Percentiles rank a stretch among this genome's conserved stretches.
These are phyloP conservation scores for Tupaia tana DNA, from an alignment of 2,113 vertebrate genomes.

Conservation along the genomic window DNA sequence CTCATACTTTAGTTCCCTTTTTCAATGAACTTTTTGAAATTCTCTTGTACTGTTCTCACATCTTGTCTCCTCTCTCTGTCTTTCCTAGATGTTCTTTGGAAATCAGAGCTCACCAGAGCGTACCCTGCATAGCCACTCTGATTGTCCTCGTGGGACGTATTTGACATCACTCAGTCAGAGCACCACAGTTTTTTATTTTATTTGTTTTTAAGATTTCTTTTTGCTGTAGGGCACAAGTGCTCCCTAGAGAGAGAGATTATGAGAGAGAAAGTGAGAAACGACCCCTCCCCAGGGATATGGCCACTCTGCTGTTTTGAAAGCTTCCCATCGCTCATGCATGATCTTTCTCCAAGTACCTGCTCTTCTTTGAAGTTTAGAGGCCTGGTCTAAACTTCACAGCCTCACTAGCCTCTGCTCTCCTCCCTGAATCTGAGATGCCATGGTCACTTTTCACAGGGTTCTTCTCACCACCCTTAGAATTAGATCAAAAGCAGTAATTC, in stretches of 20 bases:
- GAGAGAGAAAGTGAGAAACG: no score
- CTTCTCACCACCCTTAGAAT: not conserved
- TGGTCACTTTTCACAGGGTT: not conserved
- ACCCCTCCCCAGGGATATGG: no score
- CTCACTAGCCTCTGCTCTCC: not conserved
- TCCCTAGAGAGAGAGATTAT: no score
- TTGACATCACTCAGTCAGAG: not conserved
- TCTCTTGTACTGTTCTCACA: not conserved
- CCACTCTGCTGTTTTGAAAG: not conserved
- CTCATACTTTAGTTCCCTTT: no score
- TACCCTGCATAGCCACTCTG: not conserved
- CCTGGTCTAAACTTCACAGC: not conserved
- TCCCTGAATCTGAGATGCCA: not conserved
- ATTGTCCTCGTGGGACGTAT: not conserved
- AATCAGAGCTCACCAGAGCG: not conserved
- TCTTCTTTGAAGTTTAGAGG: not conserved
- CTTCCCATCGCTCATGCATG: accelerated
- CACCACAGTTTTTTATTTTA: no score
- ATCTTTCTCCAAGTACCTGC: not conserved
- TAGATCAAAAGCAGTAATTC: not conserved
- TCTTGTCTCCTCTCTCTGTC: not conserved
- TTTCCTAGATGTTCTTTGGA: not conserved
- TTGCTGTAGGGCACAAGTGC: no score
- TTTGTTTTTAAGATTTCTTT: no score
- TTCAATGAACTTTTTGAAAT: no score